Percentiles rank a stretch among this genome's conserved stretches.
These are phyloP conservation scores for Sphenodon punctatus DNA, from an alignment of 2,797 vertebrate species.

Conservation along the genomic window DNA sequence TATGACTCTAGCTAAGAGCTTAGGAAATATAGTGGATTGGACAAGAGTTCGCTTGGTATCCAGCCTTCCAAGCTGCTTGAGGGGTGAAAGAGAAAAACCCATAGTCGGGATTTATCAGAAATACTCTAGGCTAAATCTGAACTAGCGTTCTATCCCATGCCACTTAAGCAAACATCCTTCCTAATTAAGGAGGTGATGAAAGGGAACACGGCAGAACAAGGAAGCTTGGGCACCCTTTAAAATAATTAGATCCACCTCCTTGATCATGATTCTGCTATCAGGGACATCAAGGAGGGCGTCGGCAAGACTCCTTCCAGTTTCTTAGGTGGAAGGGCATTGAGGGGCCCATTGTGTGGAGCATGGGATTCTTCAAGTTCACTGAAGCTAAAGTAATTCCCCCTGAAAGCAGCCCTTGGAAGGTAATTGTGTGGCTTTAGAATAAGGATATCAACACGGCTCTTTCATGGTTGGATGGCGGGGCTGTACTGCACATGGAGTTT, in stretches of 20 bases:
- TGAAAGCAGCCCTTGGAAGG: constrained; percentile 64
- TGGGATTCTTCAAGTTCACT: constrained; percentile 60
- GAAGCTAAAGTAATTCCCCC: constrained; percentile 64
- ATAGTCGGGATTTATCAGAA: too few relatives aligned
- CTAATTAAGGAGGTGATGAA: constrained; percentile 61
- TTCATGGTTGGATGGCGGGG: constrained; percentile 41
- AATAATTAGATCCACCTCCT: constrained; percentile 71
- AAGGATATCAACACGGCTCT: constrained; percentile 62
- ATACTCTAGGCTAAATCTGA: neutral
- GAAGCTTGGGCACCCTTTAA: constrained; percentile 57
- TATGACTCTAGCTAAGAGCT: too few relatives aligned
- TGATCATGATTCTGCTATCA: constrained; percentile 36
- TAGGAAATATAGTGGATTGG: too few relatives aligned
- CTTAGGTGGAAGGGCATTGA: constrained; percentile 61
- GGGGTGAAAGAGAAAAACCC: too few relatives aligned
- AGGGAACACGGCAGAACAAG: constrained; percentile 22
- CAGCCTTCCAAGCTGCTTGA: too few relatives aligned
- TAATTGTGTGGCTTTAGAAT: constrained; percentile 57
- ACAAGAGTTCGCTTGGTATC: too few relatives aligned
- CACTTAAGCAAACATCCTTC: constrained; percentile 12
- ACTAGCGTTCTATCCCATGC: neutral
- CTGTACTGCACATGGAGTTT: constrained; percentile 56
- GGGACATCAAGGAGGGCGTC: constrained; percentile 61
- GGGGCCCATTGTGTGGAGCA: constrained; percentile 55
- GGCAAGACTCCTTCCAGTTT: constrained; percentile 49